These are phyloP conservation scores for Harpagifer antarcticus DNA, from an alignment of 2,797 vertebrate genomes.

Conservation along the genomic window DNA sequence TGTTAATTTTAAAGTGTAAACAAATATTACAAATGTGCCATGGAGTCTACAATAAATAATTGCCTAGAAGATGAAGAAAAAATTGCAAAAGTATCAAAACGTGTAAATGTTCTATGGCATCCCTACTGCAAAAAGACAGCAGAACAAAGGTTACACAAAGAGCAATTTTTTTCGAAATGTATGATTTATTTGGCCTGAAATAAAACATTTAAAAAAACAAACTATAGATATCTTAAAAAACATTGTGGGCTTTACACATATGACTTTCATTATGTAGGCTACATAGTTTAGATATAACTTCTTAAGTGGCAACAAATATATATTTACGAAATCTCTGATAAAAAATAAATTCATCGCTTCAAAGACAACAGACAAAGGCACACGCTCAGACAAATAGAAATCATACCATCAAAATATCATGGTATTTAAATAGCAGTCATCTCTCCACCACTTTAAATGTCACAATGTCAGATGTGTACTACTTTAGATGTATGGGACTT, in stretches of 20 bases:
- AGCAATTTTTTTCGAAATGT: constrained; percentile 11
- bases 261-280: constrained; percentile 8
- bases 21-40: too few relatives aligned
- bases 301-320: constrained; percentile 22
- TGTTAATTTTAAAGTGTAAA: too few relatives aligned
- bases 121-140: neutral
- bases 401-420: neutral
- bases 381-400: constrained; percentile 3
- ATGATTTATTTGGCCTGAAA: constrained; percentile 34
- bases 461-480: constrained; percentile 28
- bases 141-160: neutral
- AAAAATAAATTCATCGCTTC: constrained; percentile 16
- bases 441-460: constrained; percentile 11
- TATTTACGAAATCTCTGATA: constrained; percentile 29
- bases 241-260: neutral
- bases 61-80: too few relatives aligned
- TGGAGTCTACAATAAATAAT: too few relatives aligned
- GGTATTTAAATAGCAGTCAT: constrained; percentile 29
- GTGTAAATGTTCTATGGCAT: neutral
- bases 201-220: constrained; percentile 13
- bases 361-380: constrained; percentile 2
- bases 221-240: constrained; percentile 5
- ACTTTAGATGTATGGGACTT: neutral
- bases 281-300: constrained; percentile 9
- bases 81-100: too few relatives aligned